Percentiles rank a stretch among this genome's conserved stretches.
phyloP scores from a whole-genome alignment of 1,140 invertebrate genomes.

The Penaeus chinensis region DNA sequence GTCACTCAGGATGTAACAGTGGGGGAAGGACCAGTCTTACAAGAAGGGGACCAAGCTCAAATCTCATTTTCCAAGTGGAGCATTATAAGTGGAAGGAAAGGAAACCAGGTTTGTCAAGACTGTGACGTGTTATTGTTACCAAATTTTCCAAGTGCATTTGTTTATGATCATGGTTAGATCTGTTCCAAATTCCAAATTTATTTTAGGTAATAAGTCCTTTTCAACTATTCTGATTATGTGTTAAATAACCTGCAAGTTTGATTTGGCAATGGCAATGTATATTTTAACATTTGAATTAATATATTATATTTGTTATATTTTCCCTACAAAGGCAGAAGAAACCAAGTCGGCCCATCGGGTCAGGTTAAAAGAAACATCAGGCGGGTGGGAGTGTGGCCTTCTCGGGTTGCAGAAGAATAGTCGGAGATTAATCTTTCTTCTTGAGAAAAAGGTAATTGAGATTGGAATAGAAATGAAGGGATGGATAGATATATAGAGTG shows the following conservation, averaged over 20 bases:
- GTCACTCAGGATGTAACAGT: slow-evolving; percentile 5
- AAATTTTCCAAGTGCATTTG: not conserved
- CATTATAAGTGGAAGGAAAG: slow-evolving; percentile 19
- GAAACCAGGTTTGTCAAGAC: slow-evolving; percentile 5
- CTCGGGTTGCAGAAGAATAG: slow-evolving; percentile 19
- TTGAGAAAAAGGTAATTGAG: not conserved
- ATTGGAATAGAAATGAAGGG: too few relatives aligned
- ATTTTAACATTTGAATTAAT: too few relatives aligned
- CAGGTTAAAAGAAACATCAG: slow-evolving; percentile 8
- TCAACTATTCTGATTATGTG: too few relatives aligned
- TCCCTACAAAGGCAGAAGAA: slow-evolving; percentile 15
- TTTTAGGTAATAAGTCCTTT: too few relatives aligned
- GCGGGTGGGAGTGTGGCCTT: not conserved
- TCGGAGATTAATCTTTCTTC: slow-evolving; percentile 9
- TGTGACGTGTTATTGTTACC: not conserved
- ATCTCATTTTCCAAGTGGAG: slow-evolving; percentile 2
- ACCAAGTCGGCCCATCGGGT: slow-evolving; percentile 23
- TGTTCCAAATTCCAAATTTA: not conserved
- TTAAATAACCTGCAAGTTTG: too few relatives aligned
- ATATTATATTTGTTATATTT: not conserved
- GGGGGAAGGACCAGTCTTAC: slow-evolving; percentile 30
- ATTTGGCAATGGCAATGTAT: too few relatives aligned
- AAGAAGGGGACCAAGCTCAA: slow-evolving; percentile 40
- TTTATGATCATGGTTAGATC: not conserved
- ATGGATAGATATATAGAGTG: too few relatives aligned